These are phyloP conservation scores for Bos indicus DNA, from an alignment of 2,113 vertebrate species.

Conservation along the genomic window DNA sequence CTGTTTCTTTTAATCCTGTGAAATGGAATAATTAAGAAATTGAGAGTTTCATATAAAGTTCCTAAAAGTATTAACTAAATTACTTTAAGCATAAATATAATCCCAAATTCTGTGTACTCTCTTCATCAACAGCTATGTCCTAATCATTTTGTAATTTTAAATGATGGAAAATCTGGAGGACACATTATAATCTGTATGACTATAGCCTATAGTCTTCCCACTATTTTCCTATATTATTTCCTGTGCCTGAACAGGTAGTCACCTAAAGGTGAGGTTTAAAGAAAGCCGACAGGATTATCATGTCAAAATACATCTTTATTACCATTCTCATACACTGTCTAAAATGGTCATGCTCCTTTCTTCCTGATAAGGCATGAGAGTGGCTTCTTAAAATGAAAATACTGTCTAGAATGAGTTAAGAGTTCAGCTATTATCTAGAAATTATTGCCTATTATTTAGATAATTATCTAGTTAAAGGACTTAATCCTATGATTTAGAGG, in stretches of 20 bases:
- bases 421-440: background rate
- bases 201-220: background rate
- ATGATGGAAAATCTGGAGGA: background rate
- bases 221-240: background rate
- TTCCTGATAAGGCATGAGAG: background rate
- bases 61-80: background rate
- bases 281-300: background rate
- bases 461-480: background rate
- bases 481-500: background rate
- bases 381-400: constrained; percentile 27
- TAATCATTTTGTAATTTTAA: background rate
- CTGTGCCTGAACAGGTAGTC: background rate
- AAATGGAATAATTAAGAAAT: background rate
- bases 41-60: background rate
- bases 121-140: background rate
- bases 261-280: background rate
- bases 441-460: constrained; percentile 1
- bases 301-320: background rate
- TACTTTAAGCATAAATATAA: background rate
- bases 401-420: background rate
- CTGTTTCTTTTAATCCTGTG: background rate
- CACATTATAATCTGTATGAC: background rate
- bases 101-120: background rate
- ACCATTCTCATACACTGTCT: background rate
- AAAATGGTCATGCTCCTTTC: background rate